These are phyloP conservation scores for Hypocryptadius cinnamomeus DNA, from an alignment of 2,113 vertebrate genomes.

Conservation along the genomic window DNA sequence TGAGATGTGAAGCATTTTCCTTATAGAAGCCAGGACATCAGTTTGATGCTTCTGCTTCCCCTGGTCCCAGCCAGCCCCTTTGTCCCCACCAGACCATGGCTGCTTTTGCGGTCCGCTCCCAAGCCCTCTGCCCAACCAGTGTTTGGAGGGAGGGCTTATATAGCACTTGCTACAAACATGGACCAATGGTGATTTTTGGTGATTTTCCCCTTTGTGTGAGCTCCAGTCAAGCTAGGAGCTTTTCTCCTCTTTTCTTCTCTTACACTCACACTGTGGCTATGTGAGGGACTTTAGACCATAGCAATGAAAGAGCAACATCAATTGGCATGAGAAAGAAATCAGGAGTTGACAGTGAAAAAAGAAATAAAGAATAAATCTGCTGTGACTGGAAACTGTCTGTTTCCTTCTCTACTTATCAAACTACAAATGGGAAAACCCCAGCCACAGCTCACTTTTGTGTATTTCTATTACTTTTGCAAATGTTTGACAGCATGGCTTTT, in stretches of 20 bases:
- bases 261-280: not conserved
- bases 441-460: not conserved
- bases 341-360: not conserved
- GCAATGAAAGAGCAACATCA: not conserved
- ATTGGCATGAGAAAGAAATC: not conserved
- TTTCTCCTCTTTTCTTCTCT: not conserved
- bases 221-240: not conserved
- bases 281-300: not conserved
- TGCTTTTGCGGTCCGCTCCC: not conserved
- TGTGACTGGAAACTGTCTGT: not conserved
- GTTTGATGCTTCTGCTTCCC: not conserved
- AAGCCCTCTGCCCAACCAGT: not conserved
- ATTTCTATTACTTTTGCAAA: not conserved
- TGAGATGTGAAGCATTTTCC: not conserved
- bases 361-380: not conserved
- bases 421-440: constrained; percentile 38
- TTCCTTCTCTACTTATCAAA: constrained; percentile 7
- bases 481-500: not conserved
- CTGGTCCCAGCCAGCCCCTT: not conserved
- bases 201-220: not conserved
- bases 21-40: not conserved
- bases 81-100: not conserved
- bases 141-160: not conserved
- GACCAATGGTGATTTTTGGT: not conserved
- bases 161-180: not conserved